A percentile compares a stretch with the other conserved stretches of the same genome.
Conservation (phyloP, 2,888 invertebrate species). For the Xanthia togata region DNA sequence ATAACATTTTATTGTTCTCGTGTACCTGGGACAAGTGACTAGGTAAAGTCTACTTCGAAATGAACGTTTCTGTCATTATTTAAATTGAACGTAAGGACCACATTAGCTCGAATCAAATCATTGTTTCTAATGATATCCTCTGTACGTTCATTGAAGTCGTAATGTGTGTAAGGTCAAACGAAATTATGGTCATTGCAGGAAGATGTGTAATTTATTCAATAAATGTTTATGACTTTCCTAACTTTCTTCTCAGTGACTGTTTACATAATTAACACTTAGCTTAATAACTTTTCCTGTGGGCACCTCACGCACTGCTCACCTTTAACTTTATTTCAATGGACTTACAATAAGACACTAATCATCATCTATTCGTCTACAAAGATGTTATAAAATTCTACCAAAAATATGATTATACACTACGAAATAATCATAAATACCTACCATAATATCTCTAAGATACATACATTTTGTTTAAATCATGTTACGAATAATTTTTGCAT, state of each 20-base stretch:
- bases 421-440: background rate
- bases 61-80: slow-evolving; percentile 52
- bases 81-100: slow-evolving; percentile 54
- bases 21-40: slow-evolving; percentile 36
- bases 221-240: slow-evolving; percentile 50
- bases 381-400: background rate
- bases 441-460: background rate
- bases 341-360: background rate
- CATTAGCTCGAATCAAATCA: slow-evolving; percentile 53
- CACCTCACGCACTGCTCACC: slow-evolving; percentile 19
- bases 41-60: slow-evolving; percentile 33
- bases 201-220: slow-evolving; percentile 58
- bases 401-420: background rate
- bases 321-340: slow-evolving; percentile 44
- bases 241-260: slow-evolving; percentile 53
- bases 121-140: slow-evolving; percentile 60
- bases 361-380: background rate
- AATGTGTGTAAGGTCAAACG: slow-evolving; percentile 54
- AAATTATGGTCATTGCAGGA: slow-evolving; percentile 48
- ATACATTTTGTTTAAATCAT: background rate
- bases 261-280: slow-evolving; percentile 37
- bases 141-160: slow-evolving; percentile 29
- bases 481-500: slow-evolving; percentile 30
- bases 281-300: slow-evolving; percentile 37
- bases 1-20: slow-evolving; percentile 59